phyloP scores from a whole-genome alignment of 2,888 invertebrate genomes.

The Platycheirus albimanus region DNA sequence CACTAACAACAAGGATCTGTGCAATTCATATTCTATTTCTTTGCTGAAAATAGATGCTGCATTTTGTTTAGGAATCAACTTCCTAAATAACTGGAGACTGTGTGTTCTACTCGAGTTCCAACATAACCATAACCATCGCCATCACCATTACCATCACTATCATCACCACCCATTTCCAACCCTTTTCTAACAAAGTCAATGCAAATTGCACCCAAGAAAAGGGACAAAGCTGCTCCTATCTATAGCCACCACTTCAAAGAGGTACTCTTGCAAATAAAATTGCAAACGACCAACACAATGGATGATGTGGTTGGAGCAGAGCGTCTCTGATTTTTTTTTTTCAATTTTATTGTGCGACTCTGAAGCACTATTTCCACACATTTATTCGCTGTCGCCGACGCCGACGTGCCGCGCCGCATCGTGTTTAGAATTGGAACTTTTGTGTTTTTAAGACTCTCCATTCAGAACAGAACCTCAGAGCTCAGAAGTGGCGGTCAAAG shows the following conservation, averaged over 20 bases:
- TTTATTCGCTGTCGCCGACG: conserved; percentile 9
- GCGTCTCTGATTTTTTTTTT: not conserved
- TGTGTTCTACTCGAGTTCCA: conserved; percentile 27
- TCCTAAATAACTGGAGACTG: conserved; percentile 36
- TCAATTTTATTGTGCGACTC: conserved; percentile 18
- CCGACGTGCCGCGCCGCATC: not conserved
- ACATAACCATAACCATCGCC: too few species aligned
- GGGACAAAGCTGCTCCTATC: conserved; percentile 38
- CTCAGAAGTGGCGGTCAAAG: conserved; percentile 55
- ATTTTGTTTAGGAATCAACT: conserved; percentile 53
- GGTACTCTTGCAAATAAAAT: conserved; percentile 35
- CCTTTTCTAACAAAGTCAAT: not conserved
- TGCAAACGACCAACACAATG: conserved; percentile 37
- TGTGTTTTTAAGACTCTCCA: not conserved
- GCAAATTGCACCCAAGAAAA: conserved; percentile 4
- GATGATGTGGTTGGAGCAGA: conserved; percentile 17
- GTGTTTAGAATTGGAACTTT: conserved; percentile 8
- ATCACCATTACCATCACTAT: too few species aligned
- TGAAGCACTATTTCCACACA: conserved; percentile 24
- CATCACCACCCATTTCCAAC: too few species aligned
- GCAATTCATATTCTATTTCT: conserved; percentile 27
- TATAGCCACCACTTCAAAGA: conserved; percentile 56
- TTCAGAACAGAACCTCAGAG: too few species aligned
- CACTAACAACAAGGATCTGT: conserved; percentile 30
- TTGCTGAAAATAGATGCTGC: conserved; percentile 29